phyloP scores from a whole-genome alignment of 2,113 vertebrate genomes.

The Hippolais icterina region DNA sequence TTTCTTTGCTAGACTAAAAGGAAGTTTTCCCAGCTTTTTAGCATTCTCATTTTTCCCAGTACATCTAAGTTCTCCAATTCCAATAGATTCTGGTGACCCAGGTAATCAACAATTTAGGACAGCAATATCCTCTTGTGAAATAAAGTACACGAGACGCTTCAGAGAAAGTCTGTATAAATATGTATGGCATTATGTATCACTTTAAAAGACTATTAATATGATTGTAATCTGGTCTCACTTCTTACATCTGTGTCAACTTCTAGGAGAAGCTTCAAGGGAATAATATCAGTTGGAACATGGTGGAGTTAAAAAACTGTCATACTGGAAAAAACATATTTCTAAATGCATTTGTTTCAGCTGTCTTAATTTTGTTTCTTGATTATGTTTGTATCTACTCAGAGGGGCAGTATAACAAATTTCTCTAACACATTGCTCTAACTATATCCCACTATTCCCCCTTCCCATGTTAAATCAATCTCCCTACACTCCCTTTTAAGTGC shows the following conservation, averaged over 20 bases:
- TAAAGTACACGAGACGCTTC: neutral
- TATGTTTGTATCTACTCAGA: neutral
- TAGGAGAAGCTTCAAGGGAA: neutral
- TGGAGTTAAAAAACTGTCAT: neutral
- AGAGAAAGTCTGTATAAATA: neutral
- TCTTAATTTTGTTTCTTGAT: neutral
- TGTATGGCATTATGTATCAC: neutral
- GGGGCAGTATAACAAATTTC: neutral
- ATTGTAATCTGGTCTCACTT: neutral
- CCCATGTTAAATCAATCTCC: neutral
- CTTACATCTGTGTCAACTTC: neutral
- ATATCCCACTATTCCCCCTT: neutral
- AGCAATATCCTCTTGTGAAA: neutral
- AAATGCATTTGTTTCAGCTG: neutral
- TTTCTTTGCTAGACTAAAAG: neutral
- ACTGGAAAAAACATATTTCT: neutral
- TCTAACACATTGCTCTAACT: neutral
- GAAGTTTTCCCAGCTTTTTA: neutral
- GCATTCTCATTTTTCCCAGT: neutral
- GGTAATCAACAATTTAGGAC: neutral
- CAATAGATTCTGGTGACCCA: neutral
- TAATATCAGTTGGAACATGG: neutral
- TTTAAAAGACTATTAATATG: neutral
- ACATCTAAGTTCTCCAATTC: neutral
- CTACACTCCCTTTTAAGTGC: neutral